Evolutionary conservation across 2,113 vertebrate species (phyloP), one percentile per base, ranked within the genome.

Genomic region (Trogon melanurus): DNA sequence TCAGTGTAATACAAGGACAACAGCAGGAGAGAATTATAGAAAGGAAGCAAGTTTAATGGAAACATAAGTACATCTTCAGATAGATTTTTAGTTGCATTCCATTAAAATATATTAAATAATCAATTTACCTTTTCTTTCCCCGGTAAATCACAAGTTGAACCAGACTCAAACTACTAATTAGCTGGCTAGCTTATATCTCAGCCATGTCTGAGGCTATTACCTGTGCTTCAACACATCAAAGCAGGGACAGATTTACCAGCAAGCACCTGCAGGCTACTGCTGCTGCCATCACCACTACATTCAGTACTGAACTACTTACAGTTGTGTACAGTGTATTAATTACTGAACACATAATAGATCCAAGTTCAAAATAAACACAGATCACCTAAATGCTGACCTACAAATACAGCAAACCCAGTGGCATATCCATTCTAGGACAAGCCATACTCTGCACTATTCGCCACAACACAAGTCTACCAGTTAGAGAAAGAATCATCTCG

Each of bases 81-180:
- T 16, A 64, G 13, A 76, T 32, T 91, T 73, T 89, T 91, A 87
- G 86, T 91, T 47, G 54, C 30, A 34, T 81, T 89, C 36, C n/a
- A 41, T 4, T 36, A 47, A 23, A 91, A 66, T 8, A 26, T 22
- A 67, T 66, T 71, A 13, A 93, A 93, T 88, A 74, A 53, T 86
- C 58, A 76, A 16, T 73, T 95, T 80, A 95, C 79, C n/a, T 79
- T 89, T 89, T 70, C 13, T 41, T 41, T 13, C 50, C 61, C 85
- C 78, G 92, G 83, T 92, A 85, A 96, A 90, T 69, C 50, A 73
- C 60, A 92, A 94, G 27, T 29, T 48, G 38, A 88, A 71, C 61
- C 94, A 56, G 51, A 89, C 65, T 79, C 41, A 38, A 85, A 51
- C 60, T 57, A 89, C 29, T 30, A 72, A 64, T 85, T 66, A 92